phyloP scores from a whole-genome alignment of 2,113 vertebrate genomes.

The Ammodytes marinus region DNA sequence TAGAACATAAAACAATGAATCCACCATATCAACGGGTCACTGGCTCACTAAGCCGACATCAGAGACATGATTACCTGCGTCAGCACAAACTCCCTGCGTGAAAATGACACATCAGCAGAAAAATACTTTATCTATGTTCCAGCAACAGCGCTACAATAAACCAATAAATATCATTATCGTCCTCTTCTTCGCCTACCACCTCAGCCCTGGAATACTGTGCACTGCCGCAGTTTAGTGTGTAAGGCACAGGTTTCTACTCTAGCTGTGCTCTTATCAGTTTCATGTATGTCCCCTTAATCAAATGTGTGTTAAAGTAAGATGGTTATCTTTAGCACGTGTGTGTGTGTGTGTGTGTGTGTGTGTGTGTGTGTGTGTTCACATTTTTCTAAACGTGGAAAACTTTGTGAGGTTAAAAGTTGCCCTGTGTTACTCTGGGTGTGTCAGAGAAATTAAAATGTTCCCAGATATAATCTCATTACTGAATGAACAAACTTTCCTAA shows the following conservation, averaged over 20 bases:
- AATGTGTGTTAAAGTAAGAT: not conserved
- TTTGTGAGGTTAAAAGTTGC: too few species aligned
- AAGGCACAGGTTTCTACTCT: not conserved
- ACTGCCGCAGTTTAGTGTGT: not conserved
- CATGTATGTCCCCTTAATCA: not conserved
- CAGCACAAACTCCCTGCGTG: constrained; percentile 53
- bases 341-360: too few species aligned
- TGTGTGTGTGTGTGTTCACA: not conserved
- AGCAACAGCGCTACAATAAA: constrained; percentile 67
- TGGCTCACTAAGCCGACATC: constrained; percentile 9
- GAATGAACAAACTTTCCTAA: too few species aligned
- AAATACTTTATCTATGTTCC: constrained; percentile 13
- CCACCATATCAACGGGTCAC: constrained; percentile 3
- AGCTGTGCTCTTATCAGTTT: not conserved
- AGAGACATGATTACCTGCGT: not conserved
- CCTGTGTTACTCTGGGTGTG: too few species aligned
- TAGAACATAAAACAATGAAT: not conserved
- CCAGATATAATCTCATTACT: too few species aligned
- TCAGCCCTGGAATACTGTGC: not conserved
- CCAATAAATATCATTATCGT: constrained; percentile 53
- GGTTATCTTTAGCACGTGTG: not conserved
- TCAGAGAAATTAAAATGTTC: too few species aligned
- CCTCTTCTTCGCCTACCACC: not conserved
- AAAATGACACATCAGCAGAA: constrained; percentile 57
- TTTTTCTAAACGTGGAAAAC: not conserved